Percentiles rank a stretch among this genome's conserved stretches.
Conservation (phyloP, 1,140 invertebrate genomes). For the Rhynchophorus ferrugineus region DNA sequence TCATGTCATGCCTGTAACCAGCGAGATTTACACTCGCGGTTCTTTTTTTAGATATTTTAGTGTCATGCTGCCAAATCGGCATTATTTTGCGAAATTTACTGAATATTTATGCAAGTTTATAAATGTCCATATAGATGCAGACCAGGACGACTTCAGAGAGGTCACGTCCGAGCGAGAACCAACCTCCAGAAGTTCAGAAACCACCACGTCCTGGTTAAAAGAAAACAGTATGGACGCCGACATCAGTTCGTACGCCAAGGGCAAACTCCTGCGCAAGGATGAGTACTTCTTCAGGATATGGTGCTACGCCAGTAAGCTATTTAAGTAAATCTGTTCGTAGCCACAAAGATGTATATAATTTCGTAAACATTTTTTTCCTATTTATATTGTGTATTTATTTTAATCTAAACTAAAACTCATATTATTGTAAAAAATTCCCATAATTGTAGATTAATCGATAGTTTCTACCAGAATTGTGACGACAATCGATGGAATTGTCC, state of each 20-base stretch:
- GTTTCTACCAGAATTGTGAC: too few relatives aligned
- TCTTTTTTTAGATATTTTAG: too few relatives aligned
- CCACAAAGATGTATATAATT: background rate
- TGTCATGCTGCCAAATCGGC: too few relatives aligned
- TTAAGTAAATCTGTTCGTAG: conserved; percentile 50
- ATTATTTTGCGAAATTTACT: too few relatives aligned
- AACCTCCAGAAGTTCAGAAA: conserved; percentile 80
- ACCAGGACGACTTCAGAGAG: conserved; percentile 49
- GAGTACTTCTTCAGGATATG: conserved; percentile 94
- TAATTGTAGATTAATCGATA: too few relatives aligned
- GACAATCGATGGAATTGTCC: too few relatives aligned
- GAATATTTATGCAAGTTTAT: too few relatives aligned
- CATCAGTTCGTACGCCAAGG: conserved; percentile 78
- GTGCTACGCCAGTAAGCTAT: conserved; percentile 76
- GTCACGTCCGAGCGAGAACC: conserved; percentile 52
- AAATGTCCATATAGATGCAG: conserved; percentile 40
- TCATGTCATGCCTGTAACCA: too few relatives aligned
- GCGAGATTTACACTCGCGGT: too few relatives aligned
- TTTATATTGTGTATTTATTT: background rate
- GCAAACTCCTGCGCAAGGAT: conserved; percentile 70
- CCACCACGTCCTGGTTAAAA: conserved; percentile 85
- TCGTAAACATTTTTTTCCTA: background rate
- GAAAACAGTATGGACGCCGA: conserved; percentile 90
- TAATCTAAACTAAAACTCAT: too few relatives aligned
- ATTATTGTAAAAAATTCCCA: too few relatives aligned